Percentiles rank a stretch among this genome's conserved stretches.
Conservation (phyloP, 2,888 invertebrate species). For the Lordiphosa andalusiaca region DNA sequence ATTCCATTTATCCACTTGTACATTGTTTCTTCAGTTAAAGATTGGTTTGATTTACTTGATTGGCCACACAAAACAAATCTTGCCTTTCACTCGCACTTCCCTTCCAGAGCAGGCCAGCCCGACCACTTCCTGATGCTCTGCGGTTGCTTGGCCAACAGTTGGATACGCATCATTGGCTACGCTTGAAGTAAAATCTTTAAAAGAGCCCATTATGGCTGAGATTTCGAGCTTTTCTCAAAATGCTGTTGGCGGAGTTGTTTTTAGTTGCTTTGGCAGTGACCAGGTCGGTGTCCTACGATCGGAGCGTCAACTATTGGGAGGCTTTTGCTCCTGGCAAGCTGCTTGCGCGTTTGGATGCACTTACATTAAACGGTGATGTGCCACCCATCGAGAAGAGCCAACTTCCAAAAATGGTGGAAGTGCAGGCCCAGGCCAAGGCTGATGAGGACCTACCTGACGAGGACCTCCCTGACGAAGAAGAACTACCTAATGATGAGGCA, state of each 20-base stretch:
- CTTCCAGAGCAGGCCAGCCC: conserved; percentile 14
- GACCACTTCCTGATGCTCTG: conserved; percentile 38
- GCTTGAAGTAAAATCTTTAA: conserved; percentile 19
- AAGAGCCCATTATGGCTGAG: conserved; percentile 13
- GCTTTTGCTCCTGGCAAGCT: conserved; percentile 62
- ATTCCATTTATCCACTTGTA: conserved; percentile 5
- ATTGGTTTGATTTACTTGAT: conserved; percentile 43
- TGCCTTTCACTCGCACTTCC: conserved; percentile 61
- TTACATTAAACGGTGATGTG: conserved; percentile 33
- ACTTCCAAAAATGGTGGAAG: conserved; percentile 8
- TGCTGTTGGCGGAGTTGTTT: conserved; percentile 32
- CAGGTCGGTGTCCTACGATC: conserved; percentile 42
- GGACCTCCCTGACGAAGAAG: conserved; percentile 2
- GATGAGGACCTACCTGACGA: conserved; percentile 7
- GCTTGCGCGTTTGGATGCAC: conserved; percentile 54
- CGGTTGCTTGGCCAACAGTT: conserved; percentile 25
- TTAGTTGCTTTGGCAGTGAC: conserved; percentile 38
- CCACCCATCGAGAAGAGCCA: conserved; percentile 2
- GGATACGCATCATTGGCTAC: conserved; percentile 21
- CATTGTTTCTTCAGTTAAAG: conserved; percentile 13
- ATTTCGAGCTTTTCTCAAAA: conserved; percentile 9
- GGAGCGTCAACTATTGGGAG: conserved; percentile 60
- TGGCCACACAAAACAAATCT: conserved; percentile 44
- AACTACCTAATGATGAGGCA: conserved; percentile 18
- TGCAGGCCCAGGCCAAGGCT: not conserved